Evolutionary conservation across 1,140 invertebrate genomes (phyloP), one percentile per base, ranked within the genome.

Genomic region (Ctenoplectra terminalis): DNA sequence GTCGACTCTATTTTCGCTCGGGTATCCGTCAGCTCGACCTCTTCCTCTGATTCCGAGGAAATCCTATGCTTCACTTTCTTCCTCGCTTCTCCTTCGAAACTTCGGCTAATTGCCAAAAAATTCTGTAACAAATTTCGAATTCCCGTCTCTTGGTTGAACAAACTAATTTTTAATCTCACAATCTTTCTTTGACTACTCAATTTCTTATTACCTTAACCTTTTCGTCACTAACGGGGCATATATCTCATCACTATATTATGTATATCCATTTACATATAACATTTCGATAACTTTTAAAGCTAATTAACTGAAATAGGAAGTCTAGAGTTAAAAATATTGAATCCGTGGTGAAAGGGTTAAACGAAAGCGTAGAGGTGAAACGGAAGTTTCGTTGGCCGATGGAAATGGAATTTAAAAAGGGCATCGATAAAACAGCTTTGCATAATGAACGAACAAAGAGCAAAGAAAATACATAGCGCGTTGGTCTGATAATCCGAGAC

Each of bases 31-130:
- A 64, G 70, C 70, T 74, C 70, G 77, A 63, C 69, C 75, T 71
- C 75, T 78, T 78, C 75, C 66, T 70, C 66, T 11, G 75, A 78
- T 78, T 78, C 75, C 75, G 66, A 78, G 75, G 75, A 78, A 78
- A 71, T 78, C 75, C 66, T 69, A 71, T 60, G 75, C 66, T 50
- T 63, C 64, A 70, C 75, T 78, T 70, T 78, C 75, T 70, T 78
- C 75, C 75, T 70, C 75, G 58, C 43, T 60, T 48, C 66, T 58
- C 52, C 64, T 46, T 1, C 29, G 40, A 70, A 40, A 67, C 69
- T 23, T 78, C 75, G 75, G 52, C 52, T 40, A 40, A 77, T 70
- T 29, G 64, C 75, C 75, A 77, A 15, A 60, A 17, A 76, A 17
- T 13, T 54, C 26, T 5, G 31, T 50, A 29, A 50, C 46, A 20